A percentile compares a stretch with the other conserved stretches of the same genome.
Evolutionary conservation across 2,888 invertebrate genomes (phyloP).

Genomic region (Mycalesis mineus): DNA sequence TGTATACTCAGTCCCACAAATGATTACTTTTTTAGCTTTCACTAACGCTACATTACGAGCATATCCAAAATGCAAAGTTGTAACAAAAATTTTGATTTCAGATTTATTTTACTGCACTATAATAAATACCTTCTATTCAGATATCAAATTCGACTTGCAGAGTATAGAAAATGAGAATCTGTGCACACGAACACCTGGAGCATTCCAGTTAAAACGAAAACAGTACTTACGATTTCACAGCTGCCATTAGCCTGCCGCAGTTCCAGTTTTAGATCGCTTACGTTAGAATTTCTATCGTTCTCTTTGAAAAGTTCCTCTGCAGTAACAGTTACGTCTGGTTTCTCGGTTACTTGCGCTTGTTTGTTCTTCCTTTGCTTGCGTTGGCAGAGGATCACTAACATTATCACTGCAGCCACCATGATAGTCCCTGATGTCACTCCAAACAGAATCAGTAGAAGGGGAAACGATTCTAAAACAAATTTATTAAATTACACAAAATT

Average conservation of each 20-base stretch:
- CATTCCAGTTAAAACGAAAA: constrained; percentile 21
- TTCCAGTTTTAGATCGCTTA: constrained; percentile 94
- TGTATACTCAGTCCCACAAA: too few species aligned
- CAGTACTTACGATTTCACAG: constrained; percentile 82
- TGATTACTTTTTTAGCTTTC: too few species aligned
- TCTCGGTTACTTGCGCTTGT: constrained; percentile 68
- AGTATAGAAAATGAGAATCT: too few species aligned
- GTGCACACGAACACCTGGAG: neutral
- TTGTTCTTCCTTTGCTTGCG: constrained; percentile 80
- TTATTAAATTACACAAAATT: too few species aligned
- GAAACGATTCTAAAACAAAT: constrained; percentile 83
- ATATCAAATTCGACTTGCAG: too few species aligned
- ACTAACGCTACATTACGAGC: too few species aligned
- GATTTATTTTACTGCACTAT: too few species aligned
- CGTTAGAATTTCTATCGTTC: constrained; percentile 93
- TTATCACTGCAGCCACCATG: constrained; percentile 88
- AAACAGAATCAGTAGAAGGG: constrained; percentile 88
- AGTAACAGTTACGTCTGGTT: constrained; percentile 78
- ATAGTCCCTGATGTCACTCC: constrained; percentile 92
- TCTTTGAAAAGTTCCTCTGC: constrained; percentile 80
- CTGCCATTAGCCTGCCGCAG: constrained; percentile 89
- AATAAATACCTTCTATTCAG: too few species aligned
- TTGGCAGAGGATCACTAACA: constrained; percentile 90
- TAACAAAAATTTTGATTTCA: too few species aligned
- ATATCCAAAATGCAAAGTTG: too few species aligned